phyloP scores from a whole-genome alignment of 1,140 invertebrate species.

The Zaprionus taronus region DNA sequence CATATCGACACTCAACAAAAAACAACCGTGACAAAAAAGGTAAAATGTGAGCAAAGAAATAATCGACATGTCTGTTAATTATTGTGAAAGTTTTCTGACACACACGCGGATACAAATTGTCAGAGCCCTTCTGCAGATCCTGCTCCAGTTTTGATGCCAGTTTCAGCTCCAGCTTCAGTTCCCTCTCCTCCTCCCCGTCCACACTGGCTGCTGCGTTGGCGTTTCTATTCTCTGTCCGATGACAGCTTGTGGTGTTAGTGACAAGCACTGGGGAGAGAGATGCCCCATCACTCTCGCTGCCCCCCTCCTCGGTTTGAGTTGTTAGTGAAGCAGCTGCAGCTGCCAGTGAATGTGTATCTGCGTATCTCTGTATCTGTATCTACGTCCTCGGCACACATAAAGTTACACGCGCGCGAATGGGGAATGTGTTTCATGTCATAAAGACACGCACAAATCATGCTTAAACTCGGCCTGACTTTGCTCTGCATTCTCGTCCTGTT shows the following conservation, averaged over 20 bases:
- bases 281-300: not conserved
- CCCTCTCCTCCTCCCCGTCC: not conserved
- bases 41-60: slow-evolving; percentile 77
- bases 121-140: slow-evolving; percentile 20
- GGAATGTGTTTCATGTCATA: slow-evolving; percentile 69
- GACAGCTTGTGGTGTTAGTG: slow-evolving; percentile 71
- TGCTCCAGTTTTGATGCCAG: not conserved
- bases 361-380: slow-evolving; percentile 18
- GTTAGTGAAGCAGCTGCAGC: slow-evolving; percentile 52
- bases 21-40: slow-evolving; percentile 51
- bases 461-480: slow-evolving; percentile 56
- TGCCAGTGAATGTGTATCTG: slow-evolving; percentile 40
- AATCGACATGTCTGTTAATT: slow-evolving; percentile 83
- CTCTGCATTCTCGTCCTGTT: slow-evolving; percentile 27
- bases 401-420: slow-evolving; percentile 51
- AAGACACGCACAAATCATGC: slow-evolving; percentile 82
- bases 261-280: slow-evolving; percentile 33
- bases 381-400: slow-evolving; percentile 43
- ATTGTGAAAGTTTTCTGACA: slow-evolving; percentile 75
- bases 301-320: slow-evolving; percentile 48
- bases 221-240: slow-evolving; percentile 41
- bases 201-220: slow-evolving; percentile 56
- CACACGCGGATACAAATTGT: slow-evolving; percentile 45
- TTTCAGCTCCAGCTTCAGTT: not conserved
- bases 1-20: slow-evolving; percentile 1